These are phyloP conservation scores for Australoheros scitulus DNA, from an alignment of 2,113 vertebrate species.

Conservation along the genomic window DNA sequence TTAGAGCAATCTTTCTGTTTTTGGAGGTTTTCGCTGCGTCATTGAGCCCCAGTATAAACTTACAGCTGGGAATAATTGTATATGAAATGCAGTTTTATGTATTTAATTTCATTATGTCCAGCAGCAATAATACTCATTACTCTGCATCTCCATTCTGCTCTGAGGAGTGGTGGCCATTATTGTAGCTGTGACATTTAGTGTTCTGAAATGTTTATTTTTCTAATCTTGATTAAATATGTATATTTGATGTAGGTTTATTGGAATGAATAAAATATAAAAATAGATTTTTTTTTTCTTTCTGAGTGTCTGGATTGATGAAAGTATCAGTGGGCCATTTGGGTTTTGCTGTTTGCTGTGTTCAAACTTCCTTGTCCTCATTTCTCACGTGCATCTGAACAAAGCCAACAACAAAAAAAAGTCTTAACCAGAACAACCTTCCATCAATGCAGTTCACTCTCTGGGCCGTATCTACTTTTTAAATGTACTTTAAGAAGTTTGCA, in stretches of 20 bases:
- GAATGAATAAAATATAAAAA: slow-evolving; percentile 65
- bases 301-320: neutral
- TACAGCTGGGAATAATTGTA: slow-evolving; percentile 27
- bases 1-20: slow-evolving; percentile 7
- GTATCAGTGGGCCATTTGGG: neutral
- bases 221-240: slow-evolving; percentile 70
- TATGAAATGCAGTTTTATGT: slow-evolving; percentile 72
- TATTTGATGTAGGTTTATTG: slow-evolving; percentile 75
- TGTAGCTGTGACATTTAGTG: slow-evolving; percentile 59
- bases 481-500: no score
- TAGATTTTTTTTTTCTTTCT: neutral
- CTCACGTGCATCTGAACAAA: neutral
- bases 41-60: slow-evolving; percentile 26
- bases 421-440: no score
- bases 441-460: no score
- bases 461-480: no score
- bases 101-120: slow-evolving; percentile 61
- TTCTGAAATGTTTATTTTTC: slow-evolving; percentile 75
- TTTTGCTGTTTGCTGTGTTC: neutral
- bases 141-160: slow-evolving; percentile 40
- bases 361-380: neutral
- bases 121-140: slow-evolving; percentile 41
- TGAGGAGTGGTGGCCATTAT: slow-evolving; percentile 44
- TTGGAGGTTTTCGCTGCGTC: slow-evolving; percentile 41
- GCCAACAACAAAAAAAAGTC: neutral